Base-by-base conservation (phyloP, 1,140 invertebrate species). In the Acyrthosiphon pisum region DNA sequence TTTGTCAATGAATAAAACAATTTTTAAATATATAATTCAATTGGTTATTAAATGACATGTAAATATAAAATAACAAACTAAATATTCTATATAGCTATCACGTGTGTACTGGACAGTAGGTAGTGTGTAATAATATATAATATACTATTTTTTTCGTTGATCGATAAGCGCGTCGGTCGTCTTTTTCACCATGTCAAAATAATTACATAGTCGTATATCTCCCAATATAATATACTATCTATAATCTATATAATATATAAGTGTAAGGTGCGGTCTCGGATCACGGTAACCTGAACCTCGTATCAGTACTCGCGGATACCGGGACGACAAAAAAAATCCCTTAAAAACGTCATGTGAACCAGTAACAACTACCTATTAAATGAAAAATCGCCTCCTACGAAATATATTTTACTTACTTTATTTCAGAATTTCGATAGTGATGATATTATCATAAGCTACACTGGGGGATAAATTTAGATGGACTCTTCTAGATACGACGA, bases 111-210 rank as follows among this genome's bases (percentile, higher is more conserved):
- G 60, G 11, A 7, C 0, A 2, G 1, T 22, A 1, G 18, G 14
- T 76, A 68, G 30, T 76, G 14, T 68, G 23, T 60, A 60, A n/a
- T n/a, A 4, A 1, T 6, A 1, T 6, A 76, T n/a, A n/a, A n/a
- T 18, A 76, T 18, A 68, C 6, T 30, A n/a, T 68, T 68, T 76
- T 76, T n/a, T 76, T n/a, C 30, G 60, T n/a, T n/a, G 30, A 76
- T 76, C 60, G 30, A 76, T 76, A 76, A 76, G 60, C n/a, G 60
- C 60, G 60, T 23, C 60, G 30, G 30, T 76, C 0, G 60, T 76
- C 60, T 76, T 76, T n/a, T 76, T 76, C n/a, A n/a, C 60, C 30
- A 30, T 76, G 60, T n/a, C 60, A 76, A 76, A 76, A 76, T 76
- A 76, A 76, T n/a, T 76, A 76, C 30, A 14, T 11, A 76, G 30